phyloP scores from a whole-genome alignment of 2,797 vertebrate genomes.

The Zonotrichia albicollis region DNA sequence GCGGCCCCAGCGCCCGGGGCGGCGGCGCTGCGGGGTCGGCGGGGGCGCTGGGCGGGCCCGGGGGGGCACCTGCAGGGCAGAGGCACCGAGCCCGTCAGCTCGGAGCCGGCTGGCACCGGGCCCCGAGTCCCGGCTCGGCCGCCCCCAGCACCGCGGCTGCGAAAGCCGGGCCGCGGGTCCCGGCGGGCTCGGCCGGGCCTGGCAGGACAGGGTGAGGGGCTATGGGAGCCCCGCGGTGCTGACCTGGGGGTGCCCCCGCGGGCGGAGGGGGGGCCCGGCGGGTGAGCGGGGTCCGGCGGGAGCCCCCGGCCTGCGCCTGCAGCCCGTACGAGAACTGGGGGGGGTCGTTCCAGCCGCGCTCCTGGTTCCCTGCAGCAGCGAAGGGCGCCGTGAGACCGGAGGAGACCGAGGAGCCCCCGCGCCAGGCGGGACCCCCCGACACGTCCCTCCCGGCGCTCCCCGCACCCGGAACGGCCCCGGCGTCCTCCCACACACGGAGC shows the following conservation, averaged over 20 bases:
- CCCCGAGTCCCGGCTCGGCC: neutral
- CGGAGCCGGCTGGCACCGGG: neutral
- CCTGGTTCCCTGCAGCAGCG: constrained; percentile 76
- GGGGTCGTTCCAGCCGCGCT: constrained; percentile 93
- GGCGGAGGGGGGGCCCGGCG: constrained; percentile 76
- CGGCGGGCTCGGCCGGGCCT: neutral
- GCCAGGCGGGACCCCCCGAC: neutral
- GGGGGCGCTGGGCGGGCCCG: neutral
- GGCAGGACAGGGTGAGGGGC: neutral
- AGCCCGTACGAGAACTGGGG: constrained; percentile 91
- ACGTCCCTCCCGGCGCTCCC: neutral
- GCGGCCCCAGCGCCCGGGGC: constrained; percentile 56
- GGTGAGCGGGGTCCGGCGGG: constrained; percentile 75
- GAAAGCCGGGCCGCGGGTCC: neutral
- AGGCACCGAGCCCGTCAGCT: neutral
- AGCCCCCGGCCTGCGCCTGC: constrained; percentile 76
- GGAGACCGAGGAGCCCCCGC: neutral
- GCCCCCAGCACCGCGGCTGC: neutral
- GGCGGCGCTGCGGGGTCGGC: constrained; percentile 44
- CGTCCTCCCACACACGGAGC: too few species aligned
- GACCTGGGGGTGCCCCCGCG: neutral
- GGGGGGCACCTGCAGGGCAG: neutral
- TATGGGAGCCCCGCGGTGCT: neutral
- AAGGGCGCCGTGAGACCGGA: neutral
- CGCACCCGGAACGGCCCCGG: neutral